A percentile compares a stretch with the other conserved stretches of the same genome.
These are phyloP conservation scores for Drosophila rhopaloa DNA, from an alignment of 1,140 invertebrate genomes.

Conservation along the genomic window DNA sequence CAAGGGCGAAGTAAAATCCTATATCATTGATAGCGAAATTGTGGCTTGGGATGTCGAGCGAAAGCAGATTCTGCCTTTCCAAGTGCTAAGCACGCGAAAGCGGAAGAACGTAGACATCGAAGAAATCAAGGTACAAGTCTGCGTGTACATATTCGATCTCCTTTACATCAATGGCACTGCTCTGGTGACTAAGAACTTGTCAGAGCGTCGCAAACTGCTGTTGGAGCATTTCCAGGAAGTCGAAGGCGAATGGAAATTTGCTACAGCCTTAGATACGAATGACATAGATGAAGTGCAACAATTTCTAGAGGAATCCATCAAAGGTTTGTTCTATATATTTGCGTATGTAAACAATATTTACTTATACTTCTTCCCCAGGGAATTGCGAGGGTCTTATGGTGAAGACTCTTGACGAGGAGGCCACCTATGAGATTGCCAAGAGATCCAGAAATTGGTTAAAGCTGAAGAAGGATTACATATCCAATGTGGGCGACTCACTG, in stretches of 20 bases:
- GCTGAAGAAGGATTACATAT: slow-evolving; percentile 99
- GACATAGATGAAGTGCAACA: slow-evolving; percentile 97
- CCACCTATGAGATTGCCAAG: slow-evolving; percentile 99
- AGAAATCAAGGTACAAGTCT: slow-evolving; percentile 98
- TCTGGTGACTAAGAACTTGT: slow-evolving; percentile 92
- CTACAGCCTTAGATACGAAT: slow-evolving; percentile 92
- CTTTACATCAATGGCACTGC: slow-evolving; percentile 96
- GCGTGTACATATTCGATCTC: slow-evolving; percentile 99
- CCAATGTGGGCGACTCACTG: slow-evolving; percentile 96
- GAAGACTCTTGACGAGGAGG: slow-evolving; percentile 96
- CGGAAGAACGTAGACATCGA: slow-evolving; percentile 95
- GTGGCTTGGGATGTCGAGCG: slow-evolving; percentile 98
- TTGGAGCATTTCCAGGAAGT: slow-evolving; percentile 90
- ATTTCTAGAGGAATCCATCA: slow-evolving; percentile 98
- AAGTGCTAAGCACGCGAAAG: slow-evolving; percentile 97
- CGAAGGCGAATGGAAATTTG: slow-evolving; percentile 95
- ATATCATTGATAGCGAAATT: slow-evolving; percentile 98
- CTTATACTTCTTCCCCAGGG: slow-evolving; percentile 70
- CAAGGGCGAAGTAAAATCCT: slow-evolving; percentile 89
- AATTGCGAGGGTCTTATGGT: slow-evolving; percentile 99
- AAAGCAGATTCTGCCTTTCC: slow-evolving; percentile 98
- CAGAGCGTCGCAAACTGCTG: slow-evolving; percentile 91
- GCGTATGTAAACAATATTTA: neutral
- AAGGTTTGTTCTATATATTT: slow-evolving; percentile 84
- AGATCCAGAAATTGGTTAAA: slow-evolving; percentile 99